Base-by-base conservation (phyloP, 2,888 invertebrate species). In the Therioaphis trifolii region DNA sequence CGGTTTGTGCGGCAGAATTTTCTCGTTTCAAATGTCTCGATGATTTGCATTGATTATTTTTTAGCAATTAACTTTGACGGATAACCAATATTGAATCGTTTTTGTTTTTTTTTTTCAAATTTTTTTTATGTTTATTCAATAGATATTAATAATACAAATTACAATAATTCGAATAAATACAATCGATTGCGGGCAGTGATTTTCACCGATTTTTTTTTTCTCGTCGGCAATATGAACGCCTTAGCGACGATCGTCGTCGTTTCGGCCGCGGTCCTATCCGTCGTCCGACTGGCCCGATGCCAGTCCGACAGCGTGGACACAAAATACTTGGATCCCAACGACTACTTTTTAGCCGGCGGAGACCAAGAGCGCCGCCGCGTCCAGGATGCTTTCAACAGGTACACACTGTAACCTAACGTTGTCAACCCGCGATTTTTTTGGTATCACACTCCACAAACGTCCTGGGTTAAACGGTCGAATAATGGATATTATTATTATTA, bases 281-380 rank as follows among this genome's bases (percentile, higher is more conserved):
- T 4, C 40, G 46, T 11, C n/a, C 12, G 21, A 1, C n/a, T 27
- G 82, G 72, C 49, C 46, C 61, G 49, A n/a, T 46, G 82, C n/a
- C 82, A 82, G 27, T 21, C 9, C 4, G 82, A 82, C 35, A 15
- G 27, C 9, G 82, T 35, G 61, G 82, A 82, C 27, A 52, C n/a
- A 49, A 82, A 74, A 27, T 85, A 80, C 58, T 15, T 85, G 43
- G 78, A 85, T 40, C 85, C 85, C 1, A 84, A 85, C 29, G 84
- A 77, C 27, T 85, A 71, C 63, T 77, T 85, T 15, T 66, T 58
- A 1, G 58, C 84, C 40, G 61, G 52, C 7, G 58, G 46, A 5
- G 74, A 85, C 24, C 79, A 76, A n/a, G 72, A 72, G 15, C 71
- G 72, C 1, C 71, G 82, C 14, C 82, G 72, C 1, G 21, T 82